phyloP scores from a whole-genome alignment of 2,888 invertebrate genomes.

The Callyntrura sp. region DNA sequence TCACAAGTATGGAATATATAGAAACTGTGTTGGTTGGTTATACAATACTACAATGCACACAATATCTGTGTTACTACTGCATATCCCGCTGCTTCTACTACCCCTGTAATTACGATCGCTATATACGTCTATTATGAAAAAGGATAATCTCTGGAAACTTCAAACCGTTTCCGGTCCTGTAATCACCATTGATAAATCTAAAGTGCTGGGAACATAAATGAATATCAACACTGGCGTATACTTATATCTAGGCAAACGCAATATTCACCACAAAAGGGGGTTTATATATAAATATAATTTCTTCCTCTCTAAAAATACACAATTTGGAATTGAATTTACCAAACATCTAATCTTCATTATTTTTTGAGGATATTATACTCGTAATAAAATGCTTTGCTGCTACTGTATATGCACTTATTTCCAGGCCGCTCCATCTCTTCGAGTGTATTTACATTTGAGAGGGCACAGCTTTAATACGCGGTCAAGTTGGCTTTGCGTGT shows the following conservation, averaged over 20 bases:
- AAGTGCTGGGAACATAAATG: conserved; percentile 46
- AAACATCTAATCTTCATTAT: conserved; percentile 24
- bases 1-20: too few species aligned
- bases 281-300: not conserved
- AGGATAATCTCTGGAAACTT: conserved; percentile 65
- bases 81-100: not conserved
- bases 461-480: not conserved
- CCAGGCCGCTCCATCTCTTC: conserved; percentile 27
- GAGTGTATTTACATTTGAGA: not conserved
- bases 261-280: not conserved
- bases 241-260: too few species aligned
- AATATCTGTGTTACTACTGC: too few species aligned
- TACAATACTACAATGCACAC: too few species aligned
- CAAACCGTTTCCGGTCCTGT: conserved; percentile 67
- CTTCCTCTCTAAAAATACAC: not conserved
- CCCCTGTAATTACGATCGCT: not conserved
- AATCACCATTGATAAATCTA: conserved; percentile 59
- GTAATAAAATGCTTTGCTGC: not conserved
- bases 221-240: not conserved
- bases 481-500: conserved; percentile 32
- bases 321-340: not conserved
- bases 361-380: conserved; percentile 35
- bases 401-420: conserved; percentile 13
- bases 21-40: too few species aligned
- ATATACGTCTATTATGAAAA: not conserved